phyloP scores from a whole-genome alignment of 2,888 invertebrate genomes.

The Bruchidius siliquastri region DNA sequence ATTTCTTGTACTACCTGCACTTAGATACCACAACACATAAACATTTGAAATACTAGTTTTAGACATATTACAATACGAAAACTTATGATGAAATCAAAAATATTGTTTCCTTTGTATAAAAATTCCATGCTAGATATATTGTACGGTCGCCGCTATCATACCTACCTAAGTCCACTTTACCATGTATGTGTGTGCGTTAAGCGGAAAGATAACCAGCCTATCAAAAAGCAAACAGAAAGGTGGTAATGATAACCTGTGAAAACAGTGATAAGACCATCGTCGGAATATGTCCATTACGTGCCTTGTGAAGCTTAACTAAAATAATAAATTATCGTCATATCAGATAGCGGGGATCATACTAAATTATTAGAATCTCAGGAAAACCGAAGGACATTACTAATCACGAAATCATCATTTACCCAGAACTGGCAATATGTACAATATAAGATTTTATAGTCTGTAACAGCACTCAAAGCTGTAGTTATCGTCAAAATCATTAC shows the following conservation, averaged over 20 bases:
- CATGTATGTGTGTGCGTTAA: background rate
- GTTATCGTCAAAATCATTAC: too few relatives aligned
- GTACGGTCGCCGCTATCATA: background rate
- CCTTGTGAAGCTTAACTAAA: slow-evolving; percentile 12
- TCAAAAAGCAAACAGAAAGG: slow-evolving; percentile 24
- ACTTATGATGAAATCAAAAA: too few relatives aligned
- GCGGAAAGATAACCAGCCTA: slow-evolving; percentile 6
- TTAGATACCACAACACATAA: too few relatives aligned
- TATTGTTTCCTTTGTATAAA: too few relatives aligned
- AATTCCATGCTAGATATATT: background rate
- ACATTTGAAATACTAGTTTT: too few relatives aligned
- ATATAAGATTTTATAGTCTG: too few relatives aligned
- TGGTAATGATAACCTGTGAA: slow-evolving; percentile 31
- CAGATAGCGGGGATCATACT: background rate
- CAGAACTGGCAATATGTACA: too few relatives aligned
- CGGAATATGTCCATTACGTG: slow-evolving; percentile 25
- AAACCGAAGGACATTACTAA: background rate
- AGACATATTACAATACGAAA: too few relatives aligned
- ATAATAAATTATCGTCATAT: background rate
- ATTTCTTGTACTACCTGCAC: too few relatives aligned
- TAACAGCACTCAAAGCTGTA: too few relatives aligned
- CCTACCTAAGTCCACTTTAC: background rate
- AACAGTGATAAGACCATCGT: slow-evolving; percentile 27
- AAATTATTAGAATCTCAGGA: background rate
- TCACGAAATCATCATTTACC: too few relatives aligned